Percentiles rank a stretch among this genome's conserved stretches.
Evolutionary conservation across 2,888 invertebrate genomes (phyloP).

Genomic region (Gastrophysa polygoni): DNA sequence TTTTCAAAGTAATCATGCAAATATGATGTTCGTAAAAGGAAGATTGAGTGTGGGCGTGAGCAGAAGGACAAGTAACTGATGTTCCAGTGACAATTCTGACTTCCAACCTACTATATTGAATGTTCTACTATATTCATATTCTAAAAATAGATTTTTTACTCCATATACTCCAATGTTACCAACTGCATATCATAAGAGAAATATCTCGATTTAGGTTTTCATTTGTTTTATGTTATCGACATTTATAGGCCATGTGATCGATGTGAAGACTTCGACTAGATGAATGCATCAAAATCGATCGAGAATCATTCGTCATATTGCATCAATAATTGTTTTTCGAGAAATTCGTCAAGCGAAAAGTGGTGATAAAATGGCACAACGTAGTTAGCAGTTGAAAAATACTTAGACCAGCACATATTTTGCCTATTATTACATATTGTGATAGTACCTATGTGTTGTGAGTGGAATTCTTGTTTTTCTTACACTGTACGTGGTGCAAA

Average conservation of each 20-base stretch:
- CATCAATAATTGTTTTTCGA: constrained; percentile 16
- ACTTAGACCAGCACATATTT: constrained; percentile 28
- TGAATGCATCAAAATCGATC: neutral
- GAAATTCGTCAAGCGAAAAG: constrained; percentile 31
- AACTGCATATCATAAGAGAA: neutral
- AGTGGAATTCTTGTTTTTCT: constrained; percentile 8
- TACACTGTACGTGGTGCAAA: constrained; percentile 10
- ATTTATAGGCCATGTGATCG: neutral
- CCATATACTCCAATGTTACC: neutral
- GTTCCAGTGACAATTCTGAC: neutral
- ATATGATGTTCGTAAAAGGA: too few species aligned
- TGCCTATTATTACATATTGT: constrained; percentile 28
- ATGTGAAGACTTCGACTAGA: neutral
- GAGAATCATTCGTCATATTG: neutral
- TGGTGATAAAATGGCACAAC: constrained; percentile 43
- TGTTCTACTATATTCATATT: neutral
- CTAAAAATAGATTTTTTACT: neutral
- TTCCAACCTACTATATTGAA: neutral
- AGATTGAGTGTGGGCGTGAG: too few species aligned
- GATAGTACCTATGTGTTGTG: constrained; percentile 25
- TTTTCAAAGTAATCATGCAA: too few species aligned
- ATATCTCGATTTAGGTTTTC: neutral
- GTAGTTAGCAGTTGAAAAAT: constrained; percentile 30
- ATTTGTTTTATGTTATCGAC: neutral
- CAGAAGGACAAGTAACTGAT: too few species aligned